Base-by-base conservation (phyloP, 2,113 vertebrate genomes). In the Xiphias gladius region DNA sequence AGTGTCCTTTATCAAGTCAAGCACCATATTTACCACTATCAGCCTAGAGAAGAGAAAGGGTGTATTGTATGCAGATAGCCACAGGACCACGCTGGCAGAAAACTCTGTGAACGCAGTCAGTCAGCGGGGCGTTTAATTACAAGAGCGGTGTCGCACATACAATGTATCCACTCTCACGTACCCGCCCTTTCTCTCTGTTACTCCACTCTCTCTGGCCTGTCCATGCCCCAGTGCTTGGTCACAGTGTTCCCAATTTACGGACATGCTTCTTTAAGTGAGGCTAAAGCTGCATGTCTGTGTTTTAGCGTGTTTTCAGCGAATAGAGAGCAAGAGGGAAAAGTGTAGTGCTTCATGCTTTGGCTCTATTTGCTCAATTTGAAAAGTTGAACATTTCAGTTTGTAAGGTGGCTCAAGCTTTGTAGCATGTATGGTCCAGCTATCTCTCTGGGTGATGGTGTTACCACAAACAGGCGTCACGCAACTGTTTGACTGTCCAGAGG, bases 121-220 rank as follows among this genome's bases (percentile, higher is more conserved):
- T 80, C 83, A 76, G 74, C 28, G 8, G 76, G 77, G 65, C 62
- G 79, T 68, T 80, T 80, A n/a, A 78, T 87, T 76, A 81, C 68
- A 54, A 16, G 41, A 66, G 39, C 32, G 22, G 3, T 5, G 37
- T 52, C 3, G 17, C 14, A 66, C 12, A 43, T 13, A 74, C 35
- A 82, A 14, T 13, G 71, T 37, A 82, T 82, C 63, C 73, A 59
- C 43, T 61, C 39, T 57, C 65, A 48, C 54, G n/a, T 16, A 50
- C 22, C 39, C 5, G 1, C 37, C 41, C 19, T 74, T 24, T 43
- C 17, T 43, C 67, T 52, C 35, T 28, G 32, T 41, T n/a, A 19
- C 48, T 43, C 30, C 48, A 55, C 57, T 35, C 24, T 43, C 3
- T 22, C 17, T 73, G n/a, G 11, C 26, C 48, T 66, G 32, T 74